phyloP scores from a whole-genome alignment of 2,888 invertebrate genomes.

The Ochropleura plecta region DNA sequence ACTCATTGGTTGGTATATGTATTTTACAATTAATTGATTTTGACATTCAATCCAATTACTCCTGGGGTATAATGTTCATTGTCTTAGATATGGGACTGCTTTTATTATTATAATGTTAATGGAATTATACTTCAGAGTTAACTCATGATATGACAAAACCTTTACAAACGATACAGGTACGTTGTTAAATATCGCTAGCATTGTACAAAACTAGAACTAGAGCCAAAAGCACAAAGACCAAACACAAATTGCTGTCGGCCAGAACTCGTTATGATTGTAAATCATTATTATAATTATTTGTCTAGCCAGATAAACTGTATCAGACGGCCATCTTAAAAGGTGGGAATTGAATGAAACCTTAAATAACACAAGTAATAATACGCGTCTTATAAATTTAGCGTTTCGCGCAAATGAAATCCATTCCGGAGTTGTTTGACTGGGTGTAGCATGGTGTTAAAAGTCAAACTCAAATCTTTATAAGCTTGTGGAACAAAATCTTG shows the following conservation, averaged over 20 bases:
- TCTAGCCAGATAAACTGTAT: background rate
- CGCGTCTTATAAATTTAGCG: slow-evolving; percentile 8
- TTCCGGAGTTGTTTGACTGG: background rate
- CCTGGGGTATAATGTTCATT: background rate
- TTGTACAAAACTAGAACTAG: slow-evolving; percentile 2
- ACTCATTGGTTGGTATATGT: background rate
- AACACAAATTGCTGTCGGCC: background rate
- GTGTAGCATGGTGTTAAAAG: slow-evolving; percentile 28
- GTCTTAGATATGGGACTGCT: background rate
- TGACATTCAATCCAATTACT: background rate
- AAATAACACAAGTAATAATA: background rate
- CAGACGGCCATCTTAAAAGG: background rate
- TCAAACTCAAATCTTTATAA: background rate
- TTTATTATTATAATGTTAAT: background rate
- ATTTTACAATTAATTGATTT: background rate
- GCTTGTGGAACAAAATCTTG: background rate
- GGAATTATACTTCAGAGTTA: background rate
- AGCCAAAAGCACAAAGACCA: background rate
- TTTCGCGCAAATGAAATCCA: slow-evolving; percentile 19
- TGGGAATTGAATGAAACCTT: background rate
- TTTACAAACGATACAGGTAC: background rate
- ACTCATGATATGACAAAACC: background rate
- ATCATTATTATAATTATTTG: background rate
- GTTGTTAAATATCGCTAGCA: background rate
- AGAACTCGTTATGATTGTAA: background rate